Conservation (phyloP, 2,113 vertebrate genomes). For the crab-eating macaque (Macaca fascicularis) region DNA sequence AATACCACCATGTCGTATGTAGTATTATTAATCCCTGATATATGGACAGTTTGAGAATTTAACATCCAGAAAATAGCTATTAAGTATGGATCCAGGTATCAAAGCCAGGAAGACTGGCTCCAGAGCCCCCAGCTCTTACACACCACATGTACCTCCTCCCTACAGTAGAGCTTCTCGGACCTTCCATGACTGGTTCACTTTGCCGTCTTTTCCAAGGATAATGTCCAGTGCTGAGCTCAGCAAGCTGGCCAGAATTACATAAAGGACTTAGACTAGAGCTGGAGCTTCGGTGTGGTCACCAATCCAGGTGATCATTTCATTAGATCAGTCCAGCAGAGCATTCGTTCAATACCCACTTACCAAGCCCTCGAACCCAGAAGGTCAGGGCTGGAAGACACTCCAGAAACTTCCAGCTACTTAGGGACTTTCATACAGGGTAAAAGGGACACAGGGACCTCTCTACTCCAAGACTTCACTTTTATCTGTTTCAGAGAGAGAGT, state of each 20-base stretch:
- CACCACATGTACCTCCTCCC: neutral
- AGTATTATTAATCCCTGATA: neutral
- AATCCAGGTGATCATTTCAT: neutral
- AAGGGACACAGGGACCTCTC: neutral
- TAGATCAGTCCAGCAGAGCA: neutral
- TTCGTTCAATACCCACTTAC: no score
- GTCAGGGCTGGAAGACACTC: neutral
- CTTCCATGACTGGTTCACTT: neutral
- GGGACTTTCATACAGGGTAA: neutral
- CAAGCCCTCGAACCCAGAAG: neutral
- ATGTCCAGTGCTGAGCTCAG: neutral
- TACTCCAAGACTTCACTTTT: neutral
- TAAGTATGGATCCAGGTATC: neutral
- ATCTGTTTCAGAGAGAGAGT: neutral
- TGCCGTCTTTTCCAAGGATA: neutral
- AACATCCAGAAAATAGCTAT: constrained; percentile 3
- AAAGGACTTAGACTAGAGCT: neutral
- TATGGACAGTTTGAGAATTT: neutral
- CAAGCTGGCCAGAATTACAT: neutral
- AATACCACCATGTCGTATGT: neutral
- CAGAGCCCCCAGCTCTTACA: neutral
- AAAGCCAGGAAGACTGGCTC: neutral
- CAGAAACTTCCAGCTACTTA: neutral
- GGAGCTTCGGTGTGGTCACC: neutral
- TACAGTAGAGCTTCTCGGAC: neutral